phyloP scores from a whole-genome alignment of 1,140 invertebrate genomes.

The Trinorchestia longiramus region DNA sequence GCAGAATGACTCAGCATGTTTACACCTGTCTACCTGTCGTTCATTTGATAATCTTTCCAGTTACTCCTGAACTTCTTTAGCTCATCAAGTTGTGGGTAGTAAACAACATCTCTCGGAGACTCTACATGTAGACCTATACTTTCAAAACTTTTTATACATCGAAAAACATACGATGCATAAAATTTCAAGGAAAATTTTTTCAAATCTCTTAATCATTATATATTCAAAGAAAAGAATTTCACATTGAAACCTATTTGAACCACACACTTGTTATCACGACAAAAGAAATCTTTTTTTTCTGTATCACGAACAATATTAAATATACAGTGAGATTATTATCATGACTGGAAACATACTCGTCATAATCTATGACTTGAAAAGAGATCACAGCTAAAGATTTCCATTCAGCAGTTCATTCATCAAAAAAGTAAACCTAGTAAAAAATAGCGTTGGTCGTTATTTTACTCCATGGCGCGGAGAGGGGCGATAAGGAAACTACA shows the following conservation, averaged over 20 bases:
- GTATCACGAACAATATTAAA: background rate
- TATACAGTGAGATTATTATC: background rate
- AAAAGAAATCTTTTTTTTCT: background rate
- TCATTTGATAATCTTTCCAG: background rate
- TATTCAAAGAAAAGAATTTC: background rate
- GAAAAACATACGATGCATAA: background rate
- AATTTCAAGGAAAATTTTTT: background rate
- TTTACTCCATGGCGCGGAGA: background rate
- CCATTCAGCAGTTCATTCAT: background rate
- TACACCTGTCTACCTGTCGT: background rate
- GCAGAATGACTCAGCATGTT: background rate
- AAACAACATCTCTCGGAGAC: background rate
- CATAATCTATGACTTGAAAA: background rate
- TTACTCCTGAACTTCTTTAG: background rate
- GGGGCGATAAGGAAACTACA: background rate
- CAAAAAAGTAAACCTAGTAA: background rate
- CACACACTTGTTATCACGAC: background rate
- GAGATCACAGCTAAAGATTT: background rate
- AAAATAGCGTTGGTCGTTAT: background rate
- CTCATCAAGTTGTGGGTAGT: background rate
- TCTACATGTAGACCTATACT: background rate
- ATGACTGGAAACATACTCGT: background rate
- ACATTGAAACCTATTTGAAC: background rate
- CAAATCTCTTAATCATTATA: background rate
- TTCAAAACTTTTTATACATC: background rate